These are phyloP conservation scores for Pampus argenteus DNA, from an alignment of 2,797 vertebrate species.

Conservation along the genomic window DNA sequence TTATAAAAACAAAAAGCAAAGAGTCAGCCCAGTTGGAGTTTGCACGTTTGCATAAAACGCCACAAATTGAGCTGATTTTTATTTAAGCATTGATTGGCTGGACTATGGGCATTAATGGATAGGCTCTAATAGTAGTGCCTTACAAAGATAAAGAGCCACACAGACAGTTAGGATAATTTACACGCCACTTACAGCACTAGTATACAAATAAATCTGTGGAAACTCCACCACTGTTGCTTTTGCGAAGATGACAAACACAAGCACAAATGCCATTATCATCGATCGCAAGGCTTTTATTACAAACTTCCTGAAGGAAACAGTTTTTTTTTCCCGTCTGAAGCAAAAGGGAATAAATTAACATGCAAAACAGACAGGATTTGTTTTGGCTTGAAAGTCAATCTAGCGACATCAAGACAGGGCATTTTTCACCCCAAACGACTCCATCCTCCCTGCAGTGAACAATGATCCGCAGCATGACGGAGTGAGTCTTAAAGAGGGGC, in stretches of 20 bases:
- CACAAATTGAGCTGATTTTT: slow-evolving; percentile 83
- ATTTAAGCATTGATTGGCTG: slow-evolving; percentile 85
- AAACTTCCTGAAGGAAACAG: slow-evolving; percentile 86
- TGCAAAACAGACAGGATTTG: slow-evolving; percentile 79
- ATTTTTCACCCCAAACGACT: slow-evolving; percentile 73
- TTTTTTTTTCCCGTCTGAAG: slow-evolving; percentile 47
- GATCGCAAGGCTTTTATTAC: slow-evolving; percentile 89
- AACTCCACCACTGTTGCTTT: slow-evolving; percentile 88
- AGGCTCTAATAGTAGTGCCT: slow-evolving; percentile 85
- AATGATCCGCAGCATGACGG: slow-evolving; percentile 68
- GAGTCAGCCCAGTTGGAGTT: slow-evolving; percentile 71
- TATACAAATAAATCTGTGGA: slow-evolving; percentile 89
- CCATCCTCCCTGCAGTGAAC: slow-evolving; percentile 61
- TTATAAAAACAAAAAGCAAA: slow-evolving; percentile 78
- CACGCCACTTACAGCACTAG: slow-evolving; percentile 90
- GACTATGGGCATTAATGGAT: slow-evolving; percentile 84
- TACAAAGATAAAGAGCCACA: slow-evolving; percentile 88
- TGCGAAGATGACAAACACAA: slow-evolving; percentile 89
- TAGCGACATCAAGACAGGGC: slow-evolving; percentile 59
- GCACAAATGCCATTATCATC: slow-evolving; percentile 89
- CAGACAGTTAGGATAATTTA: slow-evolving; percentile 90
- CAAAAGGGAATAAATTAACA: slow-evolving; percentile 84
- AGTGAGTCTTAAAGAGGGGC: slow-evolving; percentile 71
- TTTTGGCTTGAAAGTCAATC: slow-evolving; percentile 77
- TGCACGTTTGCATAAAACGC: slow-evolving; percentile 80